phyloP scores from a whole-genome alignment of 1,140 invertebrate species.

The Venustaconcha ellipsiformis region DNA sequence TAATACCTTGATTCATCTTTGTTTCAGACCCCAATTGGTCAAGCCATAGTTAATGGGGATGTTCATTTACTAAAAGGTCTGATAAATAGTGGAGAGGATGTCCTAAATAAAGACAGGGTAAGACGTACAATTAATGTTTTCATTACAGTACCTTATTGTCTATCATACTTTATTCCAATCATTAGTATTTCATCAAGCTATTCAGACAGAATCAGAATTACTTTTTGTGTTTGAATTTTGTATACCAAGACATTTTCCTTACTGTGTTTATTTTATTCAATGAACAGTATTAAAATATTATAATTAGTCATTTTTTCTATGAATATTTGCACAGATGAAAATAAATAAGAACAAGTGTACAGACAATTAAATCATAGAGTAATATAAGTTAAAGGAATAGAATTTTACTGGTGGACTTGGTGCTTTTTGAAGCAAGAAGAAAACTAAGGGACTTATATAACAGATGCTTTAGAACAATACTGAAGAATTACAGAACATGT shows the following conservation, averaged over 20 bases:
- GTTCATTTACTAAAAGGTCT: conserved; percentile 37
- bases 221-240: background rate
- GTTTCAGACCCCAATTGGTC: conserved; percentile 52
- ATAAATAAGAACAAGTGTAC: too few species aligned
- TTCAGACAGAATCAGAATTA: background rate
- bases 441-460: too few species aligned
- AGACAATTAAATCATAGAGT: too few species aligned
- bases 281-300: background rate
- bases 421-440: too few species aligned
- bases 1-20: background rate
- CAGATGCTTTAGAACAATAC: too few species aligned
- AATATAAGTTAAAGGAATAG: too few species aligned
- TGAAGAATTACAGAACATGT: too few species aligned
- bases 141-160: background rate
- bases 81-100: conserved; percentile 42
- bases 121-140: background rate
- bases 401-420: too few species aligned
- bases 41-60: conserved; percentile 41
- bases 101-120: conserved; percentile 49
- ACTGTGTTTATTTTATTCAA: background rate
- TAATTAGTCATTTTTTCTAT: too few species aligned
- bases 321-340: too few species aligned
- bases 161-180: background rate
- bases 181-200: background rate
- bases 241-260: background rate